Base-by-base conservation (phyloP, 53 echinoderm and acorn worm genomes). In the Paracentrotus lividus region DNA sequence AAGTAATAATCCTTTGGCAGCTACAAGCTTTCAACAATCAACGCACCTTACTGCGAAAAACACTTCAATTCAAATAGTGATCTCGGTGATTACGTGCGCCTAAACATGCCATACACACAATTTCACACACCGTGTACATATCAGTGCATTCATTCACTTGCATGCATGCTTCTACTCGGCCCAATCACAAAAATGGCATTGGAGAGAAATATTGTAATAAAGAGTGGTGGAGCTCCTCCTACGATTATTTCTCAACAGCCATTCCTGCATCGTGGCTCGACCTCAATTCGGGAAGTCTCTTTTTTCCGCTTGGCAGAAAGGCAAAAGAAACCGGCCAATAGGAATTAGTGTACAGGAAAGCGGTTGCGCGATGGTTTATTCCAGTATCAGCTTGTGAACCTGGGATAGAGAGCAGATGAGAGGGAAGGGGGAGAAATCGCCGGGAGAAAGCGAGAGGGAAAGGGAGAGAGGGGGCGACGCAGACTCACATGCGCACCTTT, bases 51-150 rank as follows among this genome's bases (percentile, higher is more conserved):
- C 54, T 55, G 56, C 57, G 38, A 88, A 54, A 52, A 88, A 88
- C 88, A 88, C 88, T 88, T 38, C 88, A 52, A 88, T 88, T 88
- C 54, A 88, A 88, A 88, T 58, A 88, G 88, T 36, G 57, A 88
- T 5, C 88, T 8, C 40, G 32, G 56, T 56, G 88, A 52, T 52
- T 52, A 88, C 38, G 56, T 56, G 56, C 56, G 27, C 86, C 36
- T n/a, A 44, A 88, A 88, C 54, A 55, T 55, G 54, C 16, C 59
- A 14, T 33, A 88, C 88, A 88, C 88, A 88, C 88, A 34, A 52
- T 21, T 3, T 49, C 85, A 49, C 85, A 24, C 85, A 49, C 49
- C 85, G 20, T 85, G 51, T 43, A 49, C 47, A 51, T 27, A 85
- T 23, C 85, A 51, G n/a, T 49, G 85, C 29, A 47, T 49, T 49